These are phyloP conservation scores for Corythornis vintsioides DNA, from an alignment of 2,113 vertebrate genomes.

Conservation along the genomic window DNA sequence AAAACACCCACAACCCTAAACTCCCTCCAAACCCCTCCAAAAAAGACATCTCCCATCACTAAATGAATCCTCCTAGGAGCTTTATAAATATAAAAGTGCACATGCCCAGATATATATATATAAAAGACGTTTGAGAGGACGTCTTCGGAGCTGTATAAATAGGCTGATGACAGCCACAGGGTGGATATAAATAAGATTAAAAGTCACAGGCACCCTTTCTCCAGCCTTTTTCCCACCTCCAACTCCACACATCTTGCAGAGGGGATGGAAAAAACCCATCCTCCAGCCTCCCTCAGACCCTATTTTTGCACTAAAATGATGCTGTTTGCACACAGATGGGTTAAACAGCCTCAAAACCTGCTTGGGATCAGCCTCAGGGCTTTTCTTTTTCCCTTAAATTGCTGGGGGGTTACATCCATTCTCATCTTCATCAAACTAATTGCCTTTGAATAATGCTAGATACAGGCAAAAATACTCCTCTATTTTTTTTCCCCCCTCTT, in stretches of 20 bases:
- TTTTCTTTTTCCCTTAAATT: not conserved
- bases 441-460: accelerated
- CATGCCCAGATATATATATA: constrained; percentile 6
- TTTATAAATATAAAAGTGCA: constrained; percentile 57
- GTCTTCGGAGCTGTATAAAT: constrained; percentile 43
- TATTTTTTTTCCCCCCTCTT: too few species aligned
- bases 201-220: not conserved
- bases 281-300: not conserved
- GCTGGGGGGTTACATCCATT: not conserved
- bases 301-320: not conserved
- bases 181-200: constrained; percentile 60
- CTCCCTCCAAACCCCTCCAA: not conserved
- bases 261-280: not conserved
- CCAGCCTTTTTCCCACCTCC: not conserved
- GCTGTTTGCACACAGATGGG: not conserved
- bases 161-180: constrained; percentile 48
- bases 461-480: not conserved
- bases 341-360: not conserved
- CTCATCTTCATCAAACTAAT: not conserved
- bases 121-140: constrained; percentile 40
- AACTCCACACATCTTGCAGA: not conserved
- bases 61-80: constrained; percentile 66
- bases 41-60: constrained; percentile 38
- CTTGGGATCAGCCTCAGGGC: not conserved
- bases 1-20: not conserved